Percentiles rank a stretch among this genome's conserved stretches.
phyloP scores from a whole-genome alignment of 2,113 vertebrate genomes.

The Halcyon senegalensis region DNA sequence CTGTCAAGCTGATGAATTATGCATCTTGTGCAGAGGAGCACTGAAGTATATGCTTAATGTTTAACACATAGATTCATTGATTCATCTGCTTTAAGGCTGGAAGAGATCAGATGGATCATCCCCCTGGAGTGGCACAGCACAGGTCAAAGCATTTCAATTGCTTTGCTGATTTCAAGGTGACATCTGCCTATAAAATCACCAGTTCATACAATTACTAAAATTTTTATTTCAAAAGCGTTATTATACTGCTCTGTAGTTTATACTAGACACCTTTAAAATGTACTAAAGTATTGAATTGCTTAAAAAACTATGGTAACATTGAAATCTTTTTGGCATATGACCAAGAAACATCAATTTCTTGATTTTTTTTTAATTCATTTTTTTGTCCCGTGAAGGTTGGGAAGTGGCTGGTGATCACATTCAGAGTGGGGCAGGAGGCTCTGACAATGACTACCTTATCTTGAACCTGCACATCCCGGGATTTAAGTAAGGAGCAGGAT shows the following conservation, averaged over 20 bases:
- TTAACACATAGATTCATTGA: background rate
- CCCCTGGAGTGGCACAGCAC: background rate
- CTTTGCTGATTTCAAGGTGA: background rate
- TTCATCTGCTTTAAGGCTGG: conserved; percentile 31
- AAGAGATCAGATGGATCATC: background rate
- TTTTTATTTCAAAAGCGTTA: background rate
- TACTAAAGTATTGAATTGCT: background rate
- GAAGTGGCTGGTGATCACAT: conserved; percentile 94
- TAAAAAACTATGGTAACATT: background rate
- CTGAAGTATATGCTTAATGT: background rate
- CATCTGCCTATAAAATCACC: background rate
- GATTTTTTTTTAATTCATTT: background rate
- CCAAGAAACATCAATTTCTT: background rate
- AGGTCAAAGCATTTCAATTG: background rate
- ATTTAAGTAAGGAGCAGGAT: conserved; percentile 86
- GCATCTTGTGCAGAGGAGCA: background rate
- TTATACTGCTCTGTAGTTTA: background rate
- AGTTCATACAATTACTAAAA: background rate
- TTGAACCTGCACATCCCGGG: conserved; percentile 93
- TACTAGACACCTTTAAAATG: background rate
- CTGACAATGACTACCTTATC: conserved; percentile 97
- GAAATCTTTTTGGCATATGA: background rate
- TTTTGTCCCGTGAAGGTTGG: conserved; percentile 82
- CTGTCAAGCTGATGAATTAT: background rate
- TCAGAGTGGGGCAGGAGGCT: conserved; percentile 89